Conservation (phyloP, 2,888 invertebrate species). For the Unio pictorum region DNA sequence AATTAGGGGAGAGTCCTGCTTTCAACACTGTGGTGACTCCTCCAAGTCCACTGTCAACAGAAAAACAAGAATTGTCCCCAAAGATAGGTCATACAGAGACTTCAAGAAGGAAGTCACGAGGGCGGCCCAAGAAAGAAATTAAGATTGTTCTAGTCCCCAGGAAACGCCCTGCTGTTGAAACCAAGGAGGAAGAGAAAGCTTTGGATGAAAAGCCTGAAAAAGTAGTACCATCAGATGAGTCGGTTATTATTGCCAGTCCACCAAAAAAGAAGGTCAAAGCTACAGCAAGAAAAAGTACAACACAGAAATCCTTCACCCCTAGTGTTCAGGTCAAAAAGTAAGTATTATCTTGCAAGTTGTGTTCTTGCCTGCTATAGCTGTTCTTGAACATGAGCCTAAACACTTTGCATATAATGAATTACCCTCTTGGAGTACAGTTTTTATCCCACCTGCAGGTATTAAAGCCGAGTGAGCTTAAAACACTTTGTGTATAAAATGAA, state of each 20-base stretch:
- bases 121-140: constrained; percentile 1
- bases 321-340: constrained; percentile 8
- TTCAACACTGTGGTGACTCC: too few species aligned
- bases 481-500: too few species aligned
- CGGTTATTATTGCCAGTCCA: constrained; percentile 21
- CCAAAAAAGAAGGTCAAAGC: constrained; percentile 32
- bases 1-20: too few species aligned
- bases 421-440: too few species aligned
- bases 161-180: constrained; percentile 6
- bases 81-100: too few species aligned
- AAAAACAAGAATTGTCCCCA: too few species aligned
- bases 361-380: too few species aligned
- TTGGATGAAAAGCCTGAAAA: constrained; percentile 13
- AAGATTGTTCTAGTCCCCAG: background rate
- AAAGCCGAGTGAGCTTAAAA: too few species aligned
- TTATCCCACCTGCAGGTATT: too few species aligned
- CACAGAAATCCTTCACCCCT: constrained; percentile 32
- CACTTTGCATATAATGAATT: too few species aligned
- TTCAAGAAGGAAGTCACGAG: background rate
- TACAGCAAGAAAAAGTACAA: constrained; percentile 59
- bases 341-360: constrained; percentile 1
- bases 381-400: too few species aligned
- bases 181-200: constrained; percentile 10
- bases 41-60: too few species aligned
- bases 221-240: constrained; percentile 23